phyloP scores from a whole-genome alignment of 2,797 vertebrate genomes.

The Sebastes nivosus region DNA sequence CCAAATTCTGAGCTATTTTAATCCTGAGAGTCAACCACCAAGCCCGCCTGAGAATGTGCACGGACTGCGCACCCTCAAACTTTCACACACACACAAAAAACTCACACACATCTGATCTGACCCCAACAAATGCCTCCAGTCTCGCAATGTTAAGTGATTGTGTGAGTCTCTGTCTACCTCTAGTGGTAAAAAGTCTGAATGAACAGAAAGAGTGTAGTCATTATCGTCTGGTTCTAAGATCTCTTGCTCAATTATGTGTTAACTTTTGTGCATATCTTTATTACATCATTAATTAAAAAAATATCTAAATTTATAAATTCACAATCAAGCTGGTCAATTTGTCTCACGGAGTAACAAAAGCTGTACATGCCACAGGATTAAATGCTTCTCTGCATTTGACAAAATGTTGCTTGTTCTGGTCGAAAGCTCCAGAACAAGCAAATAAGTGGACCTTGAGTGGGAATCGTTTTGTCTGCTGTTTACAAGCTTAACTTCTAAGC shows the following conservation, averaged over 20 bases:
- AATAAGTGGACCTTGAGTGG: background rate
- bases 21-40: constrained; percentile 15
- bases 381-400: background rate
- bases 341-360: background rate
- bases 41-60: constrained; percentile 24
- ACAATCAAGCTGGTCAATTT: background rate
- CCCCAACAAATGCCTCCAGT: background rate
- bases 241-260: background rate
- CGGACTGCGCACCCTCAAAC: background rate
- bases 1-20: constrained; percentile 63
- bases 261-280: background rate
- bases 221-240: background rate
- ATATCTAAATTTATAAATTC: background rate
- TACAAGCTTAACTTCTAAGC: background rate
- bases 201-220: background rate
- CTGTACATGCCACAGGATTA: background rate
- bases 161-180: constrained; percentile 64
- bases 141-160: background rate
- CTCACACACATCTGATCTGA: constrained; percentile 15
- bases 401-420: background rate
- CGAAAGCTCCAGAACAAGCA: background rate
- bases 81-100: background rate
- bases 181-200: constrained; percentile 52
- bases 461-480: background rate
- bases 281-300: background rate